Conservation (phyloP, 1,140 invertebrate genomes). For the Drosophila santomea region DNA sequence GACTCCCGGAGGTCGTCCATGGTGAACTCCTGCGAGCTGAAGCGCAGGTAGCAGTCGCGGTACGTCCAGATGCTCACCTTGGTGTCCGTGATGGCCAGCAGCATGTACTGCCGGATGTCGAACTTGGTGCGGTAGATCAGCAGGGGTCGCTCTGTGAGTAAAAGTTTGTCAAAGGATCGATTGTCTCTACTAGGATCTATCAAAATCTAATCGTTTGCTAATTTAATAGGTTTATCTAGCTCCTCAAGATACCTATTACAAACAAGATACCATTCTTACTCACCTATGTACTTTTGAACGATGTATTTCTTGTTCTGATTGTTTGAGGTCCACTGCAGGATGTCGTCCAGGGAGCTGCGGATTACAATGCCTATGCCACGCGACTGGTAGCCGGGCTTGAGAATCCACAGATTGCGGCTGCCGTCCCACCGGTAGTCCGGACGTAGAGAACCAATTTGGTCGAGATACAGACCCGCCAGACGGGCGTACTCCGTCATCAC, state of each 20-base stretch:
- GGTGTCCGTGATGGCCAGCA: slow-evolving; percentile 92
- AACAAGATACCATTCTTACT: slow-evolving; percentile 18
- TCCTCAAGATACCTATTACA: no score
- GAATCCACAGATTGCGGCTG: slow-evolving; percentile 94
- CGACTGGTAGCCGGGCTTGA: slow-evolving; percentile 95
- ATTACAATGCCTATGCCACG: slow-evolving; percentile 93
- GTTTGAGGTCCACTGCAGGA: slow-evolving; percentile 87
- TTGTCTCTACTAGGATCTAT: no score
- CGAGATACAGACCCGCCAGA: slow-evolving; percentile 87
- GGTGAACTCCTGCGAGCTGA: slow-evolving; percentile 95
- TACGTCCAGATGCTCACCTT: slow-evolving; percentile 95
- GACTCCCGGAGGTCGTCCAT: slow-evolving; percentile 94
- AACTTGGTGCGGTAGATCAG: slow-evolving; percentile 95
- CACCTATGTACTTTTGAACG: slow-evolving; percentile 97
- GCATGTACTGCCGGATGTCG: slow-evolving; percentile 95
- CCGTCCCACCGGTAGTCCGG: slow-evolving; percentile 87
- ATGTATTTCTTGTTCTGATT: slow-evolving; percentile 90
- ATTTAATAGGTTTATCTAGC: no score
- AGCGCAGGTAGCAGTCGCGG: slow-evolving; percentile 94
- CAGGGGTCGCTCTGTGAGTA: slow-evolving; percentile 89
- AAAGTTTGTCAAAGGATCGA: neutral
- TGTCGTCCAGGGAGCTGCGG: slow-evolving; percentile 86
- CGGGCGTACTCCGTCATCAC: slow-evolving; percentile 86
- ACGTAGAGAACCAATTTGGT: slow-evolving; percentile 88
- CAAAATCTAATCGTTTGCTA: no score